Evolutionary conservation across 35 echinoderm and acorn worm species (phyloP), one percentile per base, ranked within the genome.

Genomic region (Acanthaster planci): DNA sequence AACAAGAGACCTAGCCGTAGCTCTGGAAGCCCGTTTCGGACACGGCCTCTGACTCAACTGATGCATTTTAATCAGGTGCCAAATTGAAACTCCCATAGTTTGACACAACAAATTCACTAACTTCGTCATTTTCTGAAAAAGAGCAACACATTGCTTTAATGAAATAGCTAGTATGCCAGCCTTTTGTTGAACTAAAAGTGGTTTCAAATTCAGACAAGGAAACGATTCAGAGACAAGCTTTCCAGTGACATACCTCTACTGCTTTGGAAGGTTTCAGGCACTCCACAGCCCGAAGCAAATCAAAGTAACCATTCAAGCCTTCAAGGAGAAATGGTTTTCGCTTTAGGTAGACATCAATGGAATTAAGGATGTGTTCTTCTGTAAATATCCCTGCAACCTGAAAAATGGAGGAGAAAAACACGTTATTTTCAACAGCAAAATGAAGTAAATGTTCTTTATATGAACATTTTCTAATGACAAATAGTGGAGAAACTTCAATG

Each of bases 281-380:
- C 38, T 99, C 86, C 3, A 91, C 76, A 0, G 84, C 89, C 78
- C 92, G 80, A 44, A 91, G 51, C 1, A 90, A 67, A 55, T 99
- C 96, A 94, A 99, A 99, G 78, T 89, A 94, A 58, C 85, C 86
- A 67, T 99, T 99, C 42, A 99, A 76, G 1, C 88, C 91, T 67
- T 90, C 86, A 2, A 99, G 77, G 8, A 93, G 85, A 60, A 91
- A 94, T 26, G 67, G 51, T 29, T 67, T 84, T 52, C 96, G 80
- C 35, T 86, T 84, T 10, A 67, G 34, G 53, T 99, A 99, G 22
- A 67, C 59, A 51, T 99, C 88, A 55, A 99, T 68, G 21, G 91
- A 52, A 39, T 81, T 91, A 23, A 99, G 78, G 51, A 94, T 94
- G 51, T 99, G 92, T 1, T 90, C 85, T 87, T 99, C 96, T 76